phyloP scores from a whole-genome alignment of 2,888 invertebrate genomes.

The Miltochrista miniata region DNA sequence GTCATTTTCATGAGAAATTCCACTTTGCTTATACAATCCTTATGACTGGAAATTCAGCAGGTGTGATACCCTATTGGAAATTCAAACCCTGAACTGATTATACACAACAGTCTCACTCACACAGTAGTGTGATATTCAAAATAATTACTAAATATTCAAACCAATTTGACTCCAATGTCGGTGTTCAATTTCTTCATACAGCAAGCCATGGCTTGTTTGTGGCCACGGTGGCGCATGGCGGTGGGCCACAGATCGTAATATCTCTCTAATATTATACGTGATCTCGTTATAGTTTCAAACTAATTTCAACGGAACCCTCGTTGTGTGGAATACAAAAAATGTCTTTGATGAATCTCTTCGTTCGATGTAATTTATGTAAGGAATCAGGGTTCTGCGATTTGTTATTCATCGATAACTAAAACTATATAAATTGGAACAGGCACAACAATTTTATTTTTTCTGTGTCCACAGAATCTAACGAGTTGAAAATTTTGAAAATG shows the following conservation, averaged over 20 bases:
- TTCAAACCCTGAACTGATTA: too few relatives aligned
- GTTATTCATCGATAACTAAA: too few relatives aligned
- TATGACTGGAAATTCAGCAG: too few relatives aligned
- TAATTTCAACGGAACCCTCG: slow-evolving; percentile 38
- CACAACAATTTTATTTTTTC: too few relatives aligned
- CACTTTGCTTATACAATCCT: too few relatives aligned
- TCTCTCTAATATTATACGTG: slow-evolving; percentile 57
- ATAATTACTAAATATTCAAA: neutral
- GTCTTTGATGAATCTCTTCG: slow-evolving; percentile 21
- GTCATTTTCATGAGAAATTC: too few relatives aligned
- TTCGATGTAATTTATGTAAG: slow-evolving; percentile 2
- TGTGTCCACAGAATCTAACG: too few relatives aligned
- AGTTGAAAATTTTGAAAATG: too few relatives aligned
- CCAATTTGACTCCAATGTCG: neutral
- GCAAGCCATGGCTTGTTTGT: slow-evolving; percentile 2
- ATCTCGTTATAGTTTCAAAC: slow-evolving; percentile 46
- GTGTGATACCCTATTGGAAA: too few relatives aligned
- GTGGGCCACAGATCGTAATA: slow-evolving; percentile 25
- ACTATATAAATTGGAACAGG: too few relatives aligned
- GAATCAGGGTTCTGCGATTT: neutral
- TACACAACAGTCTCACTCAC: too few relatives aligned
- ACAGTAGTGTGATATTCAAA: neutral
- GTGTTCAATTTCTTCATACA: neutral
- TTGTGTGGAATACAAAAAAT: slow-evolving; percentile 36
- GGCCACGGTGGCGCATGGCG: too few relatives aligned